These are phyloP conservation scores for Agriopis aurantiaria DNA, from an alignment of 2,888 invertebrate genomes.

Conservation along the genomic window DNA sequence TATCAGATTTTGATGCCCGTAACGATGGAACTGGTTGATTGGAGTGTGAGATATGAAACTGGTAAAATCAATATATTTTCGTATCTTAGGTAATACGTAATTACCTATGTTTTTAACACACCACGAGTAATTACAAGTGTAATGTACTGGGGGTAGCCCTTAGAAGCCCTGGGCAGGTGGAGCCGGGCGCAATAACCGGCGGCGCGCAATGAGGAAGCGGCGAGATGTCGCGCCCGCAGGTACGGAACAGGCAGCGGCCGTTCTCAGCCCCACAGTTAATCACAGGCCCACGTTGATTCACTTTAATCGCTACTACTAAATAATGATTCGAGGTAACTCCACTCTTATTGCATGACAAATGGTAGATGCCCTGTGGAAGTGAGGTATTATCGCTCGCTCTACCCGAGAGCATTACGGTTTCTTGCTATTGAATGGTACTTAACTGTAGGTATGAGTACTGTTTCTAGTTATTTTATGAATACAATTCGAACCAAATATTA, in stretches of 20 bases:
- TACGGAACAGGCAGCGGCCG: constrained; percentile 41
- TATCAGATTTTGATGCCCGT: no score
- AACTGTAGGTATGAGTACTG: background rate
- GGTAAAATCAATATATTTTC: no score
- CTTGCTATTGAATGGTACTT: constrained; percentile 16
- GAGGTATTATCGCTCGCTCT: constrained; percentile 17
- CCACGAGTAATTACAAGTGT: background rate
- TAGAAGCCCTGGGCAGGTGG: constrained; percentile 23
- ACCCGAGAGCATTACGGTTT: constrained; percentile 10
- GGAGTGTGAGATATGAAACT: no score
- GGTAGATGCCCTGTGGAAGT: constrained; percentile 41
- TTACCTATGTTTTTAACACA: no score
- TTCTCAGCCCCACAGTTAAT: constrained; percentile 56
- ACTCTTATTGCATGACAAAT: constrained; percentile 57
- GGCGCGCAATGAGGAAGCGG: constrained; percentile 73
- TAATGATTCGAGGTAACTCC: constrained; percentile 59
- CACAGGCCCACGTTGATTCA: constrained; percentile 61
- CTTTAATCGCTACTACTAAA: constrained; percentile 61
- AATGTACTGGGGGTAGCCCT: constrained; percentile 27
- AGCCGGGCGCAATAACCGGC: constrained; percentile 60
- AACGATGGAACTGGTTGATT: no score
- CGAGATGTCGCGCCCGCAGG: constrained; percentile 70
- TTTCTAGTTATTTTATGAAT: no score
- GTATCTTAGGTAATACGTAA: no score
- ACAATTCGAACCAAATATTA: background rate